These are phyloP conservation scores for Lophura swinhoii DNA, from an alignment of 2,797 vertebrate species.

Conservation along the genomic window DNA sequence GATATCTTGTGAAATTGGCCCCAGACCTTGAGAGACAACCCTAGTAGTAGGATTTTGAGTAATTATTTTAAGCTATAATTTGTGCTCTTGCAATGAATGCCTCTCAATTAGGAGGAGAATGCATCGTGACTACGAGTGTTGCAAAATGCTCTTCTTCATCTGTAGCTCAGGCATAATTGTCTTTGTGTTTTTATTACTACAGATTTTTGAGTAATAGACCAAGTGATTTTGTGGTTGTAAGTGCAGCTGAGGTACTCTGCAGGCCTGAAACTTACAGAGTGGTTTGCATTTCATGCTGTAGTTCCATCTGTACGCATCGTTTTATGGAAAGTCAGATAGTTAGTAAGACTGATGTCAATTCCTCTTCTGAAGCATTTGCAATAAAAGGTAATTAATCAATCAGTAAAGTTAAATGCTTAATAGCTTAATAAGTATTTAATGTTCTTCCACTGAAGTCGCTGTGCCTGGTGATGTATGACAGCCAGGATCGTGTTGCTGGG, in stretches of 20 bases:
- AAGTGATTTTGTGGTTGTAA: neutral
- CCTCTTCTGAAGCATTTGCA: neutral
- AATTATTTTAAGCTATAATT: neutral
- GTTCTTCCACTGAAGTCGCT: neutral
- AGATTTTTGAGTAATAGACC: neutral
- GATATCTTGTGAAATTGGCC: neutral
- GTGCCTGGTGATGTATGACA: neutral
- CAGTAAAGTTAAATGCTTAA: neutral
- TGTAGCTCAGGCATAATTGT: neutral
- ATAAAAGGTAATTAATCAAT: neutral
- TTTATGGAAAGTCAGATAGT: neutral
- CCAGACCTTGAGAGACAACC: neutral
- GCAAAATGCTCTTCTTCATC: neutral
- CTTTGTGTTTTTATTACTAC: neutral
- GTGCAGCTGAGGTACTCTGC: neutral
- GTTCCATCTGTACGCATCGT: neutral
- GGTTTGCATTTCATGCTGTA: neutral
- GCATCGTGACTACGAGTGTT: neutral
- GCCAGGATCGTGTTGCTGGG: neutral
- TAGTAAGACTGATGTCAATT: neutral
- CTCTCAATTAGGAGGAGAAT: neutral
- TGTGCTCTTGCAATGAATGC: neutral
- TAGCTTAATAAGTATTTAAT: neutral
- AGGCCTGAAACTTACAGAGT: neutral
- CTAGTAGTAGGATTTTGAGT: neutral